These are phyloP conservation scores for Brachionus angularis DNA, from an alignment of 1,140 invertebrate species.

Conservation along the genomic window DNA sequence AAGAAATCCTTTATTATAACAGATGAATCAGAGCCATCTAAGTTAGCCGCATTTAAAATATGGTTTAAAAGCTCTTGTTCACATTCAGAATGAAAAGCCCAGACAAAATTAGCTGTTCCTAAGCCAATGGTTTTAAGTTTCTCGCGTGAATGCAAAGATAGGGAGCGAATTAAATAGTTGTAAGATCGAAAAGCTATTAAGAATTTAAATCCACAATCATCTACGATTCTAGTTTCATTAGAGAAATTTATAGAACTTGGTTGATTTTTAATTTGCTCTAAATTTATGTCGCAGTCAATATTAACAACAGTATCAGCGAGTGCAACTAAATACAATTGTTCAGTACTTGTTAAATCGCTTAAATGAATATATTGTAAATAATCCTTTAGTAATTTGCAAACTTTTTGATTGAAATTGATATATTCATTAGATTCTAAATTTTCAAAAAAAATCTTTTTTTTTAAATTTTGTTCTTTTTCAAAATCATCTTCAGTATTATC, in stretches of 20 bases:
- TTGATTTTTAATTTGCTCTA: slow-evolving; percentile 43
- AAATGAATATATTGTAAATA: slow-evolving; percentile 90
- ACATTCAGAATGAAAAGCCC: slow-evolving; percentile 98
- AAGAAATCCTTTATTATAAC: no score
- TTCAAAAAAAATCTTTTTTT: slow-evolving; percentile 44
- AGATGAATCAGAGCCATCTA: background rate
- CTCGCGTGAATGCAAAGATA: slow-evolving; percentile 79
- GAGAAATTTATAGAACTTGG: background rate
- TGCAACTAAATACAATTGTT: slow-evolving; percentile 97
- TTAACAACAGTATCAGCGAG: slow-evolving; percentile 89
- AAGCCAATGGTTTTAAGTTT: slow-evolving; percentile 83
- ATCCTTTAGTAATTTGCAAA: slow-evolving; percentile 67
- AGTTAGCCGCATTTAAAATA: slow-evolving; percentile 57
- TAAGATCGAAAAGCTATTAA: slow-evolving; percentile 95
- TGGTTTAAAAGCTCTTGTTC: slow-evolving; percentile 85
- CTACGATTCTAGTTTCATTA: slow-evolving; percentile 61
- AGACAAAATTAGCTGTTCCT: slow-evolving; percentile 85
- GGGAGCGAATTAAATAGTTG: slow-evolving; percentile 82
- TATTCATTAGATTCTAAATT: slow-evolving; percentile 45
- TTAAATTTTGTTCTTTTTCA: slow-evolving; percentile 88
- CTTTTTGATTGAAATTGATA: slow-evolving; percentile 53
- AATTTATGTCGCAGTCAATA: slow-evolving; percentile 53
- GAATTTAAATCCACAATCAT: slow-evolving; percentile 94
- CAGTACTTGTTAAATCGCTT: slow-evolving; percentile 89
- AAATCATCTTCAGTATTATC: slow-evolving; percentile 84